Evolutionary conservation across 2,797 vertebrate genomes (phyloP).

Genomic region (Tiaroga cobitis): DNA sequence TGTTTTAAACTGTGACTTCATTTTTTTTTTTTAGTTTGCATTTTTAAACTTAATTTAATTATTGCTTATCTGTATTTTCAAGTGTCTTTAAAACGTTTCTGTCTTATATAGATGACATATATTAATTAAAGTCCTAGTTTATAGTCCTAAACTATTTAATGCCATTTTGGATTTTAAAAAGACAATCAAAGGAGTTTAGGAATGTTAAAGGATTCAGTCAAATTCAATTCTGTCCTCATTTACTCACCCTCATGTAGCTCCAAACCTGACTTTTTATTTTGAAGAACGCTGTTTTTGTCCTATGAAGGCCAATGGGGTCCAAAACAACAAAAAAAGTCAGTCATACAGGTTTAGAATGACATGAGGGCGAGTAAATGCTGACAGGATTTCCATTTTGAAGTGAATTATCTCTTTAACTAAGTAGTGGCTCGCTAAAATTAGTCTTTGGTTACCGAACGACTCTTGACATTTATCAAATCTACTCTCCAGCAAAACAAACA

Average conservation of each 20-base stretch:
- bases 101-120: background rate
- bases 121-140: background rate
- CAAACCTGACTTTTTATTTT: background rate
- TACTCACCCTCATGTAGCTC: background rate
- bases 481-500: slow-evolving; percentile 36
- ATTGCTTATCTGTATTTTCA: slow-evolving; percentile 29
- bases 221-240: background rate
- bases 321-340: background rate
- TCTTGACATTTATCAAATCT: slow-evolving; percentile 18
- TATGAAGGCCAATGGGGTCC: background rate
- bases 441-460: slow-evolving; percentile 7
- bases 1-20: slow-evolving; percentile 58
- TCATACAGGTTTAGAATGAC: background rate
- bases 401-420: background rate
- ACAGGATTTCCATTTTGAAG: slow-evolving; percentile 10
- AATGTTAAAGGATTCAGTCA: background rate
- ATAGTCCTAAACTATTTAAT: slow-evolving; percentile 8
- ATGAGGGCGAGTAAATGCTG: background rate
- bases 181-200: slow-evolving; percentile 63
- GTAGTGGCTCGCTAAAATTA: background rate
- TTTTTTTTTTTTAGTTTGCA: slow-evolving; percentile 43
- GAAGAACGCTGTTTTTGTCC: background rate
- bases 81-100: slow-evolving; percentile 45
- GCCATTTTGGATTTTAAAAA: slow-evolving; percentile 36
- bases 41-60: slow-evolving; percentile 39